These are phyloP conservation scores for Gallinago stenura DNA, from an alignment of 2,797 vertebrate species.

Conservation along the genomic window DNA sequence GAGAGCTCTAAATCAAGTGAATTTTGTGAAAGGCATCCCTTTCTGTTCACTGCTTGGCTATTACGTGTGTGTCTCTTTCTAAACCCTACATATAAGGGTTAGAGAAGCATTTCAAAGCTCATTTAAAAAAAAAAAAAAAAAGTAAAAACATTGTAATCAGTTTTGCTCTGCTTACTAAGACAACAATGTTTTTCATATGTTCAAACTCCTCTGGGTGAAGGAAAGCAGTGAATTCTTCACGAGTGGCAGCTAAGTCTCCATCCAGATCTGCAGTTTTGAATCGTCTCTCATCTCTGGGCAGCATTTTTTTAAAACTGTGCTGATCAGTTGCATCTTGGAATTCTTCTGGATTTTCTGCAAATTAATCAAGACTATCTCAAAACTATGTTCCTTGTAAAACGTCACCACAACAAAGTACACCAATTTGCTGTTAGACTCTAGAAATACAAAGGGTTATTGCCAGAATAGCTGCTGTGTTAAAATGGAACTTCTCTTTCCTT, in stretches of 20 bases:
- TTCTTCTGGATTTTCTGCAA: constrained; percentile 90
- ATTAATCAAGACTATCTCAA: background rate
- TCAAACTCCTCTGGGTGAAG: constrained; percentile 98
- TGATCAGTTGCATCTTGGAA: constrained; percentile 92
- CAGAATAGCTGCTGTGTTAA: background rate
- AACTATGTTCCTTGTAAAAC: background rate
- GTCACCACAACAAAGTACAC: background rate
- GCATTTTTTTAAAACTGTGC: constrained; percentile 97
- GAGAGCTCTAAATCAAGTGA: background rate
- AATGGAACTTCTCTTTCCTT: background rate
- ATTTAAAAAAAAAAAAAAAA: background rate
- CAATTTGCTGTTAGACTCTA: background rate
- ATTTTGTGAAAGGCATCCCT: background rate
- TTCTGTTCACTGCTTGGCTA: background rate
- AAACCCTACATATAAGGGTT: background rate
- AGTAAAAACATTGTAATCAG: background rate
- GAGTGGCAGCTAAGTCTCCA: constrained; percentile 86
- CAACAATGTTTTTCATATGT: constrained; percentile 95
- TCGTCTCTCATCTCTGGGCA: constrained; percentile 94
- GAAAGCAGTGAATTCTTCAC: constrained; percentile 96
- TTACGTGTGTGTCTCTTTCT: background rate
- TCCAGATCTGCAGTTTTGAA: constrained; percentile 90
- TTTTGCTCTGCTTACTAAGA: constrained; percentile 86
- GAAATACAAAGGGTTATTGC: background rate
- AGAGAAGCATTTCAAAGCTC: background rate